Base-by-base conservation (phyloP, 2,113 vertebrate genomes). In the Pheucticus melanocephalus region DNA sequence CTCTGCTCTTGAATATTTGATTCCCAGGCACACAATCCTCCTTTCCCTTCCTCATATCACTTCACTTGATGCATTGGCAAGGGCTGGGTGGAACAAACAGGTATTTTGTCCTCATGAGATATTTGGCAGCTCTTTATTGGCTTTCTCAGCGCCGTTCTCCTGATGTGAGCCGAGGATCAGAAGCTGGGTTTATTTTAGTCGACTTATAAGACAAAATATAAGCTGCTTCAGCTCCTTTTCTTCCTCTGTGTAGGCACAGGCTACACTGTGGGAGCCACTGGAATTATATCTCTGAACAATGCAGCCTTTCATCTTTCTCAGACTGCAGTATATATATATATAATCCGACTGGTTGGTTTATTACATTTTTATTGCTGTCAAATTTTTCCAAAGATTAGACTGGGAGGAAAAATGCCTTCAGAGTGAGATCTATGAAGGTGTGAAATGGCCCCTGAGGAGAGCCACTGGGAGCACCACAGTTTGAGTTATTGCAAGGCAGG, bases 361-460 rank as follows among this genome's bases (percentile, higher is more conserved):
- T 96, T 96, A 88, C 88, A 48, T 92, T 95, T 96, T 93, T 96
- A 71, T 90, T 93, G 92, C 90, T 96, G 92, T 95, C 93, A 90
- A 51, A 47, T 92, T 94, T 61, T 87, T 54, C 82, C 1, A 0
- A 73, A 91, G 85, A 95, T 96, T 70, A 93, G 56, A 63, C 79
- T 59, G 68, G 90, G 88, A 90, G 64, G 68, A 90, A 91, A 91
- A 95, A 83, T 75, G n/a, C 68, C 40, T 92, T 90, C 20, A 5
- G 82, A 83, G 56, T 0, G 35, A 95, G 82, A 75, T 90, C 64
- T 88, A 0, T 16, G 90, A 31, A 77, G 75, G 71, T 93, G 82
- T 69, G 92, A 91, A 95, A 83, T 30, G 45, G 42, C 22, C 78
- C 88, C 87, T 44, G 63, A 79, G 82, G 71, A 88, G 90, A 70